Percentiles rank a stretch among this genome's conserved stretches.
phyloP scores from a whole-genome alignment of 2,113 vertebrate species.

The Psittacula cyanocephala region DNA sequence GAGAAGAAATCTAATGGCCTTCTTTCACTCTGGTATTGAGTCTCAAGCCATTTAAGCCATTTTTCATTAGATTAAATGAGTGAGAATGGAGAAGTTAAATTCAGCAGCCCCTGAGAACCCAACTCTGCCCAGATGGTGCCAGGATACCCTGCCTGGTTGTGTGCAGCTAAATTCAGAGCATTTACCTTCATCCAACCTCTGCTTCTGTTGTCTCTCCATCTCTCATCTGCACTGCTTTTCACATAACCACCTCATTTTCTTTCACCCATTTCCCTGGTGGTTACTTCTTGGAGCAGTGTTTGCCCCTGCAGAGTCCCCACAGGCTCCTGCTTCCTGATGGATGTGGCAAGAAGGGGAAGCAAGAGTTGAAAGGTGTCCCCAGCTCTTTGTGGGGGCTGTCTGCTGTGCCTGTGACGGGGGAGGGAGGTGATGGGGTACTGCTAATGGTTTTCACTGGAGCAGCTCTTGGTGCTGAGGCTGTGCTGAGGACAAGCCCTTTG shows the following conservation, averaged over 20 bases:
- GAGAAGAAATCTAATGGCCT: background rate
- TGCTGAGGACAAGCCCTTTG: background rate
- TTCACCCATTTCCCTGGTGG: background rate
- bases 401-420: background rate
- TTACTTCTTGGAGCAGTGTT: background rate
- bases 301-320: background rate
- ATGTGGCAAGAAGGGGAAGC: background rate
- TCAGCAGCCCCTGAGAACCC: background rate
- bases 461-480: background rate
- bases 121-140: background rate
- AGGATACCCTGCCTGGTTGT: background rate
- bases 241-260: background rate
- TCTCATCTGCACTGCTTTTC: background rate
- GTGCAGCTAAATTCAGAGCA: background rate
- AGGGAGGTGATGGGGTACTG: background rate
- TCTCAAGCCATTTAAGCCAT: background rate
- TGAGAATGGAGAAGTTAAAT: background rate
- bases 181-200: background rate
- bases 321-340: background rate
- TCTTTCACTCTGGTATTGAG: background rate
- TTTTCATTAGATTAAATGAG: background rate
- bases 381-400: background rate
- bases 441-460: fast-evolving
- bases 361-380: background rate
- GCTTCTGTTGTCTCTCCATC: background rate